Percentiles rank a stretch among this genome's conserved stretches.
These are phyloP conservation scores for Amazona vittata DNA, from an alignment of 2,113 vertebrate genomes.

Conservation along the genomic window DNA sequence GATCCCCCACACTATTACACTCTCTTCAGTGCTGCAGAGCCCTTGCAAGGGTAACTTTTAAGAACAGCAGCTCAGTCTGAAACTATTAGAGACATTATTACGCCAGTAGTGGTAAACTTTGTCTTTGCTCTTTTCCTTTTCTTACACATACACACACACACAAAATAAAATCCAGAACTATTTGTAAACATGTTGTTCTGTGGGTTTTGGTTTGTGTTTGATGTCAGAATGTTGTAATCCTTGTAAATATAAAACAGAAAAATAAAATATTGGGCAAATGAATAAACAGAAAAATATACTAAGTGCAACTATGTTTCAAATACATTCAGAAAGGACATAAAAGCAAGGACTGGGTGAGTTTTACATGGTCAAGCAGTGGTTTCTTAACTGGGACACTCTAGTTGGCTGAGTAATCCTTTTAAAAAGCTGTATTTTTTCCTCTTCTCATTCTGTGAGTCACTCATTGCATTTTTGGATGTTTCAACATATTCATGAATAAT, in stretches of 20 bases:
- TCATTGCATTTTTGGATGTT: constrained; percentile 22
- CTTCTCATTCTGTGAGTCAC: constrained; percentile 18
- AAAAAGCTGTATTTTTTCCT: constrained; percentile 28
- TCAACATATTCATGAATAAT: constrained; percentile 50
- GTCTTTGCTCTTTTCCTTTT: not conserved
- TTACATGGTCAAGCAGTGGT: not conserved
- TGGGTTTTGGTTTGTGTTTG: not conserved
- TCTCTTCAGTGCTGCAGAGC: not conserved
- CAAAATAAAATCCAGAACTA: not conserved
- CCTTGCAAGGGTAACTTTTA: not conserved
- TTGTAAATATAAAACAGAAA: not conserved
- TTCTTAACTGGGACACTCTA: not conserved
- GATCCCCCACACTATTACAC: not conserved
- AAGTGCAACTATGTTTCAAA: not conserved
- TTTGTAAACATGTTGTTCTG: not conserved
- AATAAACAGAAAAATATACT: not conserved
- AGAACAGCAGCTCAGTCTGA: not conserved
- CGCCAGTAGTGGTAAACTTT: not conserved
- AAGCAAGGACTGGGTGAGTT: not conserved
- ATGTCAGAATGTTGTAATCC: not conserved
- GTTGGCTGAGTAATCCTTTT: not conserved
- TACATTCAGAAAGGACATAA: not conserved
- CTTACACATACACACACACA: not conserved
- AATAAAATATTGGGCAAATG: not conserved
- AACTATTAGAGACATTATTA: not conserved